A percentile compares a stretch with the other conserved stretches of the same genome.
phyloP scores from a whole-genome alignment of 2,113 vertebrate species.

The Charina bottae region DNA sequence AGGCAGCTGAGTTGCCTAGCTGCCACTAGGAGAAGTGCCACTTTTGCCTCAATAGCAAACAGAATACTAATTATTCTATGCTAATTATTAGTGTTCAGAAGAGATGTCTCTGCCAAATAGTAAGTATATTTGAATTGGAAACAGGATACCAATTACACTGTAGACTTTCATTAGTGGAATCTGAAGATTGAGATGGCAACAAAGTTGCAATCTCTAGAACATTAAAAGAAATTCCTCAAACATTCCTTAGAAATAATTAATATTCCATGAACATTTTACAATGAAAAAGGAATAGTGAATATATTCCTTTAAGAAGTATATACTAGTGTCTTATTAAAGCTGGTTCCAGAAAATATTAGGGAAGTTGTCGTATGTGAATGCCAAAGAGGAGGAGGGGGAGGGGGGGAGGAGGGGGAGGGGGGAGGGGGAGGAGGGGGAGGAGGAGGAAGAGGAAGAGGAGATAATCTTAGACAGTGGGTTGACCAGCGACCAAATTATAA shows the following conservation, averaged over 20 bases:
- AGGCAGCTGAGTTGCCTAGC: neutral
- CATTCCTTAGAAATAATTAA: neutral
- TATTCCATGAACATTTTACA: neutral
- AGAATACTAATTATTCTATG: neutral
- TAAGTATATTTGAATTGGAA: neutral
- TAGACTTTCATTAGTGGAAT: neutral
- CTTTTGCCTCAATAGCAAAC: neutral
- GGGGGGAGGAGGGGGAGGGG: neutral
- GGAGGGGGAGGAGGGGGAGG: neutral
- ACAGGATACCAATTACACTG: neutral
- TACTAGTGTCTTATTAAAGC: slow-evolving; percentile 8
- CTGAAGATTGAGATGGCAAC: neutral
- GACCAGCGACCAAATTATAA: slow-evolving; percentile 6
- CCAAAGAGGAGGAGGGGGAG: neutral
- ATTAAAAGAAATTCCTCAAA: neutral
- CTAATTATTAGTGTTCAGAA: neutral
- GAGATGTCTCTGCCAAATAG: neutral
- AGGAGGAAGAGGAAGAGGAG: neutral
- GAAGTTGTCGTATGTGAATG: neutral
- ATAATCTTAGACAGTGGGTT: slow-evolving; percentile 1
- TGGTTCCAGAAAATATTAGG: neutral
- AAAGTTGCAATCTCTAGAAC: neutral
- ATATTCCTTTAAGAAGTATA: slow-evolving; percentile 15
- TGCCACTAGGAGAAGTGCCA: neutral
- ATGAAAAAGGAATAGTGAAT: neutral